phyloP scores from a whole-genome alignment of 2,797 vertebrate species.

The Pipistrellus pipistrellus region DNA sequence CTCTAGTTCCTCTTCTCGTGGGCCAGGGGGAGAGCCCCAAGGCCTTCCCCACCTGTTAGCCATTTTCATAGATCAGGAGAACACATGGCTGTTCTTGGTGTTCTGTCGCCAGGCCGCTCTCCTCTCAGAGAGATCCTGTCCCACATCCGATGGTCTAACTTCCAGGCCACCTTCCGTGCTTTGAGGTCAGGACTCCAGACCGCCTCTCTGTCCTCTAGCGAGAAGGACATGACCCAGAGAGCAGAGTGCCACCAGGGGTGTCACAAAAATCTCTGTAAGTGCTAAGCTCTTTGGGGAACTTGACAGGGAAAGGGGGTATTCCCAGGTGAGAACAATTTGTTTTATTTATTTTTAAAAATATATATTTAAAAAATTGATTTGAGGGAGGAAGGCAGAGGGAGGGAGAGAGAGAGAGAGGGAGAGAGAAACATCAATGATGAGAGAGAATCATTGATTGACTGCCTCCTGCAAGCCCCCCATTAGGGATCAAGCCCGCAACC shows the following conservation, averaged over 20 bases:
- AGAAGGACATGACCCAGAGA: background rate
- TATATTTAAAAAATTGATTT: background rate
- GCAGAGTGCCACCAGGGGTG: no score
- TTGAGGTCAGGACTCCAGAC: background rate
- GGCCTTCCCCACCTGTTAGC: background rate
- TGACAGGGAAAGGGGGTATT: background rate
- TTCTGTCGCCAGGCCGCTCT: background rate
- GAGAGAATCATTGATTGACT: background rate
- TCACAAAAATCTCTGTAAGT: background rate
- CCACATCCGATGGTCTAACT: background rate
- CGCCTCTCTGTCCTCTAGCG: background rate
- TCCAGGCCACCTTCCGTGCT: background rate
- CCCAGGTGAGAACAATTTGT: background rate
- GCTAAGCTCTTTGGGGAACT: background rate
- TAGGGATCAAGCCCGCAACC: background rate
- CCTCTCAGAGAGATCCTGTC: background rate
- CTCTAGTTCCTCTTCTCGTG: constrained; percentile 12
- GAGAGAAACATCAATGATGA: background rate
- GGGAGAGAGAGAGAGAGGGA: background rate
- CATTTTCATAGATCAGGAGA: background rate
- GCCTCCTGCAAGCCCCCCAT: background rate
- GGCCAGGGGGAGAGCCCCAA: background rate
- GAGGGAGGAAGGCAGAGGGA: background rate
- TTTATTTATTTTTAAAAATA: background rate
- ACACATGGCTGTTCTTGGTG: background rate